Evolutionary conservation across 2,888 invertebrate species (phyloP).

Genomic region (Pollenia labialis): DNA sequence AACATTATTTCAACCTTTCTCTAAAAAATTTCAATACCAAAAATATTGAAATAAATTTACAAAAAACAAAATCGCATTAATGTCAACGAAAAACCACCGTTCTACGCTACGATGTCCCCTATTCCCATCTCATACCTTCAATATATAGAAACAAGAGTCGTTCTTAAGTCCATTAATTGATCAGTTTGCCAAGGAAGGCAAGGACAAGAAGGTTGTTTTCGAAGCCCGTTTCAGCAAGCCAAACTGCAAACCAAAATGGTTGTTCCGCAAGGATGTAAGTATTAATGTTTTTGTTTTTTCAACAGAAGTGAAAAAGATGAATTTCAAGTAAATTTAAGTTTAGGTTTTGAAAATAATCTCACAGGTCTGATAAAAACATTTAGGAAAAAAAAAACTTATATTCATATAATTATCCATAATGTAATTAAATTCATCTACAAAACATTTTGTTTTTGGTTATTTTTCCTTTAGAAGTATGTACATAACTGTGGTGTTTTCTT

Average conservation of each 20-base stretch:
- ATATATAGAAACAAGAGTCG: constrained; percentile 93
- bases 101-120: background rate
- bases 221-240: constrained; percentile 98
- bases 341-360: too few relatives aligned
- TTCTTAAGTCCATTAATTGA: constrained; percentile 98
- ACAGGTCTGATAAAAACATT: too few relatives aligned
- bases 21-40: constrained; percentile 53
- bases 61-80: constrained; percentile 62
- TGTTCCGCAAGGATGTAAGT: constrained; percentile 96
- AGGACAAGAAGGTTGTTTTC: constrained; percentile 97
- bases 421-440: too few relatives aligned
- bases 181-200: constrained; percentile 96
- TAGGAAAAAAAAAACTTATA: too few relatives aligned
- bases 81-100: constrained; percentile 72
- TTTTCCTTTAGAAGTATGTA: too few relatives aligned
- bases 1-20: constrained; percentile 58
- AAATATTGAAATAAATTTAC: constrained; percentile 50
- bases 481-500: too few relatives aligned
- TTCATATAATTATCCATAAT: too few relatives aligned
- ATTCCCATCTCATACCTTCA: constrained; percentile 18
- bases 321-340: too few relatives aligned
- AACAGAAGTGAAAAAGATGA: too few relatives aligned
- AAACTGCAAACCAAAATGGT: constrained; percentile 97
- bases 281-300: constrained; percentile 44
- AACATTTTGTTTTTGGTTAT: too few relatives aligned